phyloP scores from a whole-genome alignment of 2,113 vertebrate species.

The Emydocephalus ijimae region DNA sequence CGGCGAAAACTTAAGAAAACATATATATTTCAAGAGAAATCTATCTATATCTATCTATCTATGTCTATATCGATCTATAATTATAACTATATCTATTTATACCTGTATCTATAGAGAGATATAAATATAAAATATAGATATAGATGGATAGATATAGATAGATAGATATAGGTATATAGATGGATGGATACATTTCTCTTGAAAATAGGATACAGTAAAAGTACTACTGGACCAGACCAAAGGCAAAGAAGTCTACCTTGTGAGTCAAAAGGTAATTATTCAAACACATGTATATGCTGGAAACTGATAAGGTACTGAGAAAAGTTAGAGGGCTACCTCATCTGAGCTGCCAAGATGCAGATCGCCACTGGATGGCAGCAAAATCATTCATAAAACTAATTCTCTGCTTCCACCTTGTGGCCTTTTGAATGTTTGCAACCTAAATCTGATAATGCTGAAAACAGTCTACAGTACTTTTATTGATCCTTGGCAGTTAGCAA shows the following conservation, averaged over 20 bases:
- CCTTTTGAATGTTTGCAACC: background rate
- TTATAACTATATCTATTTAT: no score
- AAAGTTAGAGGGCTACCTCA: background rate
- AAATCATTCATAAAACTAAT: background rate
- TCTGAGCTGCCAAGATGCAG: background rate
- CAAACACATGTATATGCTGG: background rate
- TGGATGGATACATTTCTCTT: background rate
- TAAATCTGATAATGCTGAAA: background rate
- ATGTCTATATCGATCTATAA: no score
- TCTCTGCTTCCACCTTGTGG: background rate
- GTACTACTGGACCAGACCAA: background rate
- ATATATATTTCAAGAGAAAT: no score
- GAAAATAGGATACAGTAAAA: background rate
- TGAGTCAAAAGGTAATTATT: background rate
- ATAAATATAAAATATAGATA: no score
- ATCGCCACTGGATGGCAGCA: background rate
- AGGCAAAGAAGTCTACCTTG: background rate
- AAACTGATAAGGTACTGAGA: background rate
- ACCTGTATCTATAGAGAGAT: no score
- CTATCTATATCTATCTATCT: no score
- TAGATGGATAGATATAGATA: no score
- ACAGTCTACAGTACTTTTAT: background rate
- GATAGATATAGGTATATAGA: no score
- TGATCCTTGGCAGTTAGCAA: background rate
- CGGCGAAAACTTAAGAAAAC: no score